Base-by-base conservation (phyloP, 1,140 invertebrate genomes). In the Triops longicaudatus region DNA sequence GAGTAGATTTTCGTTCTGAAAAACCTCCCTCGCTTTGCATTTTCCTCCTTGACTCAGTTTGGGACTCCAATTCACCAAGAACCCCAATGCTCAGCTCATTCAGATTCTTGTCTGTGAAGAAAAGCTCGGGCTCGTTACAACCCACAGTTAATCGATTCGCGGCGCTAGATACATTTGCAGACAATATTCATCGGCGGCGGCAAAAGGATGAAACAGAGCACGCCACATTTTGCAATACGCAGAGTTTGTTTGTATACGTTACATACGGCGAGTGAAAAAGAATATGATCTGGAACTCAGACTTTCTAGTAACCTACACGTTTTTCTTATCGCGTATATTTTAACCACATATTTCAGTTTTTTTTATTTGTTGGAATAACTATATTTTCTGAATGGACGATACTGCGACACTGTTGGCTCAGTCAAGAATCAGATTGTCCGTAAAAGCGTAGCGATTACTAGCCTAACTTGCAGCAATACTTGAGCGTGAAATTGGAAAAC, bases 131-230 rank as follows among this genome's bases (percentile, higher is more conserved):
- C 50, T 22, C 50, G 10, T 63, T 22, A 22, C 50, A 63, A 63
- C 50, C 50, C 50, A 63, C 50, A 63, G 17, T 63, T 63, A 5
- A 63, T 63, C 50, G 50, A 63, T 63, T 22, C 17, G 50, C 31
- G 50, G 50, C 50, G 50, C 22, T 63, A 63, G 50, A 63, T 63
- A 63, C 50, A 14, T 63, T 63, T 63, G 50, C 50, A 14, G 50
- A 63, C 50, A 63, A 22, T 22, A 63, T 22, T n/a, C 31, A 9
- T 63, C 50, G 10, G 22, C 14, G 50, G 50, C 4, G 17, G 43
- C 43, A 22, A 22, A 63, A 22, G 50, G 50, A 22, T 12, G 50
- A 22, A 22, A 22, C 14, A 12, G 50, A 63, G 50, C 22, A 4
- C 17, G 14, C 50, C 6, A 10, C 50, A 63, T 63, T 6, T 2